These are phyloP conservation scores for Mormyrus proboscirostris DNA, from an alignment of 2,797 vertebrate genomes.

Conservation along the genomic window DNA sequence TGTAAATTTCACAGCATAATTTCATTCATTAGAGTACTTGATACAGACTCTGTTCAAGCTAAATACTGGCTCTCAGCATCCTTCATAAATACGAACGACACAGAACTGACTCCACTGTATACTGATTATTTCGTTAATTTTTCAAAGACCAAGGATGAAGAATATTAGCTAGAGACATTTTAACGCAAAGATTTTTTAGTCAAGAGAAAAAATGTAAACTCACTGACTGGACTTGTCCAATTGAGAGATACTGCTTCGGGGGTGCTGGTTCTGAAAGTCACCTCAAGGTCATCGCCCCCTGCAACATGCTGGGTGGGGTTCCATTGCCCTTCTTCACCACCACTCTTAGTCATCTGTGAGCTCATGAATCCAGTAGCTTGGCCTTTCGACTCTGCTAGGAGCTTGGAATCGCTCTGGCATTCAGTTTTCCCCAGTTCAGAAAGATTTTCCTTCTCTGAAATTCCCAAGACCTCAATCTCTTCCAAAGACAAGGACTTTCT, in stretches of 20 bases:
- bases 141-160: not conserved
- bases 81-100: not conserved
- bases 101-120: not conserved
- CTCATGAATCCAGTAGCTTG: slow-evolving; percentile 49
- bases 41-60: not conserved
- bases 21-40: not conserved
- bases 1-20: not conserved
- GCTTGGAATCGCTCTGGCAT: slow-evolving; percentile 30
- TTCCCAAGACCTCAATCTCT: slow-evolving; percentile 50
- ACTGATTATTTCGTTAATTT: not conserved
- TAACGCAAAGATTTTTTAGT: not conserved
- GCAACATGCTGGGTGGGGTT: slow-evolving; percentile 39
- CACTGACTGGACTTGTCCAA: slow-evolving; percentile 50
- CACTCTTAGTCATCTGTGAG: slow-evolving; percentile 43
- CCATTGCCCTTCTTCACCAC: slow-evolving; percentile 40
- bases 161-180: not conserved
- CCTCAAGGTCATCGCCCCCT: slow-evolving; percentile 46
- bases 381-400: slow-evolving; percentile 19
- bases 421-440: not conserved
- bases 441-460: slow-evolving; percentile 44
- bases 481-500: slow-evolving; percentile 38
- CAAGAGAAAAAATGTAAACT: slow-evolving; percentile 36
- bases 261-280: slow-evolving; percentile 45
- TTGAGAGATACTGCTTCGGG: slow-evolving; percentile 49
- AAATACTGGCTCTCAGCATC: not conserved